phyloP scores from a whole-genome alignment of 2,888 invertebrate species.

The Scaptomyza caliginosa region DNA sequence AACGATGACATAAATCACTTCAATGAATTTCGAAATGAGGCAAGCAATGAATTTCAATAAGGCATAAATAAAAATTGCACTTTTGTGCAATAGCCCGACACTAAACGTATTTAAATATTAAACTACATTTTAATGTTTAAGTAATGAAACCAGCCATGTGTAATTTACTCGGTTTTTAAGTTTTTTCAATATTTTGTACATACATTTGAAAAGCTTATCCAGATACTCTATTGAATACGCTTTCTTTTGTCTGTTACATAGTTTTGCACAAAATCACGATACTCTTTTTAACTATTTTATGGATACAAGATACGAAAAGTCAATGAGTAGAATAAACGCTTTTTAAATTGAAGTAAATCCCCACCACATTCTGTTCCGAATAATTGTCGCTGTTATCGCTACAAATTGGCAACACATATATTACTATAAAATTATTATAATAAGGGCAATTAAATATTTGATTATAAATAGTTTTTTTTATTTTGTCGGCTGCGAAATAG shows the following conservation, averaged over 20 bases:
- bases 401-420: background rate
- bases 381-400: background rate
- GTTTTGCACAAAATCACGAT: too few species aligned
- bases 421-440: conserved; percentile 44
- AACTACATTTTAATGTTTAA: too few species aligned
- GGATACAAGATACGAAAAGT: too few species aligned
- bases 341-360: too few species aligned
- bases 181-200: too few species aligned
- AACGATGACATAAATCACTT: conserved; percentile 13
- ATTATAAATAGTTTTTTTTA: conserved; percentile 39
- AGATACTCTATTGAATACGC: too few species aligned
- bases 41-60: background rate
- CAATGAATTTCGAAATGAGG: background rate
- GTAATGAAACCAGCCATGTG: too few species aligned
- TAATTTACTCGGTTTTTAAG: too few species aligned
- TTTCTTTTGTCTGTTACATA: too few species aligned
- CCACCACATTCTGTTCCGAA: background rate
- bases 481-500: conserved; percentile 31
- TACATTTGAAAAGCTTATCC: too few species aligned
- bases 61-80: background rate
- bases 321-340: too few species aligned
- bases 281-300: too few species aligned
- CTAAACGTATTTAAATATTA: background rate
- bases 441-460: conserved; percentile 54
- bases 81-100: background rate